A percentile compares a stretch with the other conserved stretches of the same genome.
Evolutionary conservation across 2,797 vertebrate genomes (phyloP).

Genomic region (Arrhamphus sclerolepis): DNA sequence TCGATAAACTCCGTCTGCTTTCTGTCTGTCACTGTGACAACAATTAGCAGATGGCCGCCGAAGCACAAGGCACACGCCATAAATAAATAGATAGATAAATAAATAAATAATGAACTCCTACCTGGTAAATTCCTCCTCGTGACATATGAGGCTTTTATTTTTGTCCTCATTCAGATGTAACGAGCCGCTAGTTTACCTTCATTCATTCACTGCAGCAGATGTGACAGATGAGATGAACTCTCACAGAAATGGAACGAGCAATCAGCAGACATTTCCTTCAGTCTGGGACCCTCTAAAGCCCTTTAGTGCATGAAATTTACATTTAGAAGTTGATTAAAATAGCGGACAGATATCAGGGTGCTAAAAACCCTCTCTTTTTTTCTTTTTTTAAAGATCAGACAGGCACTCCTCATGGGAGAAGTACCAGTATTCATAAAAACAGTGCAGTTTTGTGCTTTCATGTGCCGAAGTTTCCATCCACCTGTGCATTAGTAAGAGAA

Average conservation of each 20-base stretch:
- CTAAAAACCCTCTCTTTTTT: too few species aligned
- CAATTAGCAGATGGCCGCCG: slow-evolving; percentile 66
- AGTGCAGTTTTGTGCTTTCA: too few species aligned
- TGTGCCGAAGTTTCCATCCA: too few species aligned
- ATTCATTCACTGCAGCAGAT: neutral
- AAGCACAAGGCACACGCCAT: too few species aligned
- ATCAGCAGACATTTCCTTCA: neutral
- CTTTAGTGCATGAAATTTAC: neutral
- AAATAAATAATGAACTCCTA: neutral
- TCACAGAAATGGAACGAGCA: neutral
- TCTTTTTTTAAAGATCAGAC: too few species aligned
- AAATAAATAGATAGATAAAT: too few species aligned
- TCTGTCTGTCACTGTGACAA: slow-evolving; percentile 41
- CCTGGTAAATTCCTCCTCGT: neutral
- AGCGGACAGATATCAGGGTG: neutral
- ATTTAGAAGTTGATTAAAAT: neutral
- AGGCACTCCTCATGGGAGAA: too few species aligned
- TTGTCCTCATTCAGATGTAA: neutral
- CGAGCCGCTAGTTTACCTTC: too few species aligned
- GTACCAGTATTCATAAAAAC: too few species aligned
- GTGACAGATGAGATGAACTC: neutral
- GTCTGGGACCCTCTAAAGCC: neutral
- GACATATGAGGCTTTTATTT: neutral
- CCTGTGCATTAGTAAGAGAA: too few species aligned
- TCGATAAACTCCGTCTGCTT: slow-evolving; percentile 59